Percentiles rank a stretch among this genome's conserved stretches.
Evolutionary conservation across 2,797 vertebrate genomes (phyloP).

Genomic region (Pelodytes ibericus): DNA sequence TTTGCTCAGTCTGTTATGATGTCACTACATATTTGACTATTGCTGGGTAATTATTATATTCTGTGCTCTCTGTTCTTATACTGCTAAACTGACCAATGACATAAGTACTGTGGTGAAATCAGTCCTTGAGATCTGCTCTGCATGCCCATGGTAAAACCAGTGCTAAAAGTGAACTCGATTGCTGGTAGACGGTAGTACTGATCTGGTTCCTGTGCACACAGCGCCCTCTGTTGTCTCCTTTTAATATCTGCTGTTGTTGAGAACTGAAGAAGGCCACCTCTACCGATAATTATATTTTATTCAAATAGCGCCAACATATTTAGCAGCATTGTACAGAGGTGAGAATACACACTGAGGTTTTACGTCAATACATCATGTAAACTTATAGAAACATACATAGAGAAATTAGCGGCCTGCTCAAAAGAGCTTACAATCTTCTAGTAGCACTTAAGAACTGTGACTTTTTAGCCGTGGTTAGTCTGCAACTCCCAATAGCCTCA

Average conservation of each 20-base stretch:
- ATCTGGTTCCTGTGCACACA: neutral
- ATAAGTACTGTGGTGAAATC: neutral
- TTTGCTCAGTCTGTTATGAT: no score
- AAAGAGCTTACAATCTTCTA: constrained; percentile 1
- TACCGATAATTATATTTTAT: neutral
- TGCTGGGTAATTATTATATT: no score
- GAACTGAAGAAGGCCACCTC: neutral
- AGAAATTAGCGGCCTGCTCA: neutral
- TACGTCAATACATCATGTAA: neutral
- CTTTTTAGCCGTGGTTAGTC: no score
- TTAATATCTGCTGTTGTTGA: neutral
- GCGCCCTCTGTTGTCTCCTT: constrained; percentile 9
- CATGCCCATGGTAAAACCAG: neutral
- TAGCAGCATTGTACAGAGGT: neutral
- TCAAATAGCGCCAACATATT: neutral
- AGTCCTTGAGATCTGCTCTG: neutral
- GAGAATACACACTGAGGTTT: neutral
- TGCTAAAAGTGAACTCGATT: neutral
- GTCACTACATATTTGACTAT: no score
- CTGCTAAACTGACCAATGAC: neutral
- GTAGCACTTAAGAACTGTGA: neutral
- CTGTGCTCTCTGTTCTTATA: neutral
- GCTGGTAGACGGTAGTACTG: neutral
- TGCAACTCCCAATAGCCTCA: no score
- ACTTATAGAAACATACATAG: neutral